Conservation (phyloP, 2,888 invertebrate species). For the Acanthoscelides obtectus region DNA sequence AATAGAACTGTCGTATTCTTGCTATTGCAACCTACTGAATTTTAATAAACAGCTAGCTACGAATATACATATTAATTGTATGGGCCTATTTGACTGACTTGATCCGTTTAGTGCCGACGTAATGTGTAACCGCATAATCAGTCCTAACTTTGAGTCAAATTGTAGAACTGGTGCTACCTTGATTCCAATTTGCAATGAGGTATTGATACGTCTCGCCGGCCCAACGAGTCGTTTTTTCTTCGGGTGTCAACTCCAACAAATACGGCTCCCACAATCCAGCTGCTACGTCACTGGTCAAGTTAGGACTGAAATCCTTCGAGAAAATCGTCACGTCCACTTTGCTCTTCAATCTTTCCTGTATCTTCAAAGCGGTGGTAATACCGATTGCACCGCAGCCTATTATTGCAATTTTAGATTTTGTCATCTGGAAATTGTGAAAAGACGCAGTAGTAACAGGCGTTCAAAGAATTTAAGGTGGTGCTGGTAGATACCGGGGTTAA, state of each 20-base stretch:
- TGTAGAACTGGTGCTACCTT: conserved; percentile 46
- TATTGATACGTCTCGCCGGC: conserved; percentile 57
- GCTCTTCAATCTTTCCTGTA: conserved; percentile 54
- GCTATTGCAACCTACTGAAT: too few relatives aligned
- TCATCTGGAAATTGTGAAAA: conserved; percentile 2
- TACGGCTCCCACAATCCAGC: conserved; percentile 76
- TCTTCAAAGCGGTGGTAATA: conserved; percentile 61
- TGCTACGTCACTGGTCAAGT: conserved; percentile 73
- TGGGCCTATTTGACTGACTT: too few relatives aligned
- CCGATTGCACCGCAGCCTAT: conserved; percentile 75
- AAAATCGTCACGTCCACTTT: conserved; percentile 57
- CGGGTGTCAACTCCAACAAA: conserved; percentile 55
- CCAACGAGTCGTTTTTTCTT: conserved; percentile 58
- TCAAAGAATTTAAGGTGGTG: too few relatives aligned
- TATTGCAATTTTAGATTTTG: conserved; percentile 43
- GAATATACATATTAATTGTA: too few relatives aligned
- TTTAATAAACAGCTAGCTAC: too few relatives aligned
- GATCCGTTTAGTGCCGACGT: too few relatives aligned
- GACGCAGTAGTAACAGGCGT: too few relatives aligned
- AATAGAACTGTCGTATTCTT: not conserved
- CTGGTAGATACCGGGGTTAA: too few relatives aligned
- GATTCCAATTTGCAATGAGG: conserved; percentile 56
- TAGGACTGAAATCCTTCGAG: conserved; percentile 62
- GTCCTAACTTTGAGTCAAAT: not conserved
- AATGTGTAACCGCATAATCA: not conserved